These are phyloP conservation scores for Pissodes strobi DNA, from an alignment of 1,140 invertebrate species.

Conservation along the genomic window DNA sequence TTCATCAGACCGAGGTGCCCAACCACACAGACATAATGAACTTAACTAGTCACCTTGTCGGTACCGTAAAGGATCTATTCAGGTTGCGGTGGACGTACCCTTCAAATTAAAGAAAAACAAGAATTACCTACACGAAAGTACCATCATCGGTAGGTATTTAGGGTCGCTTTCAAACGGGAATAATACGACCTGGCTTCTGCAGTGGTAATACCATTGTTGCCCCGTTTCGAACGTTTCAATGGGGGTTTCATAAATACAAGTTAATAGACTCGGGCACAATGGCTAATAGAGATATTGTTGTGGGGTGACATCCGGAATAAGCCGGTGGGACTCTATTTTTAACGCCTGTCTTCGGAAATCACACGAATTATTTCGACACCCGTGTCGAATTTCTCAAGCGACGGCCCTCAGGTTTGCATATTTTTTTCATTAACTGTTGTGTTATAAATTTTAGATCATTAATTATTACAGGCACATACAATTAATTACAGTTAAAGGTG, in stretches of 20 bases:
- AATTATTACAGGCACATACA: too few relatives aligned
- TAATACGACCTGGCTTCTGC: slow-evolving; percentile 17
- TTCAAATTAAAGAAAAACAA: slow-evolving; percentile 25
- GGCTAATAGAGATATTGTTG: slow-evolving; percentile 49
- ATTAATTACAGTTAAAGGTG: too few relatives aligned
- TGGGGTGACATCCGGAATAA: slow-evolving; percentile 44
- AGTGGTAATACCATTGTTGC: slow-evolving; percentile 25
- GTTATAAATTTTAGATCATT: slow-evolving; percentile 31
- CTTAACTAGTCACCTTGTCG: too few relatives aligned
- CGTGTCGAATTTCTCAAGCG: slow-evolving; percentile 30
- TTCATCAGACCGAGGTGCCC: too few relatives aligned
- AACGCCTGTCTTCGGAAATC: slow-evolving; percentile 29
- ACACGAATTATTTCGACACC: slow-evolving; percentile 39
- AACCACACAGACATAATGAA: too few relatives aligned
- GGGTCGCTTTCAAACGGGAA: slow-evolving; percentile 19
- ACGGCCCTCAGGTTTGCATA: slow-evolving; percentile 10
- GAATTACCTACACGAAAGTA: slow-evolving; percentile 14
- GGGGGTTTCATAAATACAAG: slow-evolving; percentile 46
- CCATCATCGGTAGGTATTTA: background rate
- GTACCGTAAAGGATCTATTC: too few relatives aligned
- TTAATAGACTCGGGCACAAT: slow-evolving; percentile 47
- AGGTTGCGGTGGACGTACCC: slow-evolving; percentile 5
- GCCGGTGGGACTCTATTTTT: slow-evolving; percentile 28
- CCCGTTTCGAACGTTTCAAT: slow-evolving; percentile 16
- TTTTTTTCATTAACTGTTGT: slow-evolving; percentile 29